Evolutionary conservation across 2,797 vertebrate genomes (phyloP).

Genomic region (Sebastolobus alascanus): DNA sequence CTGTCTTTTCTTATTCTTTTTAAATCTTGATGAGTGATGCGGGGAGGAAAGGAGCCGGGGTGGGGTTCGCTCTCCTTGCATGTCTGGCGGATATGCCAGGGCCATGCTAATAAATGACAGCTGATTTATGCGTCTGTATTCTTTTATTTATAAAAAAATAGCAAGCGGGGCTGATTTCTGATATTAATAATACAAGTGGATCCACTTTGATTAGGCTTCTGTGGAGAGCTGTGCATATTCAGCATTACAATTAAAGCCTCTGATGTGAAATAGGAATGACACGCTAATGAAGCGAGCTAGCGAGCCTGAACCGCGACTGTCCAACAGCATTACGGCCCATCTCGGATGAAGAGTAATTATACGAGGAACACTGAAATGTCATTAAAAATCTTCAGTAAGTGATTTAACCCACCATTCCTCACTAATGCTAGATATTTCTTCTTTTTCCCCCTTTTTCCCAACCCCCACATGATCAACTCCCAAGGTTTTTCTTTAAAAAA

Average conservation of each 20-base stretch:
- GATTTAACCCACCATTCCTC: slow-evolving; percentile 99
- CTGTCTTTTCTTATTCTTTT: slow-evolving; percentile 87
- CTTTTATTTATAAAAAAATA: slow-evolving; percentile 99
- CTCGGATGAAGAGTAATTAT: slow-evolving; percentile 99
- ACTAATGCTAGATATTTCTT: slow-evolving; percentile 88
- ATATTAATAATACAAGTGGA: slow-evolving; percentile 99
- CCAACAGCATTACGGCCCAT: slow-evolving; percentile 99
- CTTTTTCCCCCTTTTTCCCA: neutral
- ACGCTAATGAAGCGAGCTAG: slow-evolving; percentile 99
- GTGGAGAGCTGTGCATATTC: slow-evolving; percentile 99
- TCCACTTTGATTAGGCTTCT: slow-evolving; percentile 99
- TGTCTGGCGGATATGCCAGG: slow-evolving; percentile 99
- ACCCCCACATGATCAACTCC: slow-evolving; percentile 61
- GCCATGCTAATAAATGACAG: slow-evolving; percentile 99
- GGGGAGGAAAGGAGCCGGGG: slow-evolving; percentile 86
- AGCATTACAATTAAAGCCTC: slow-evolving; percentile 99
- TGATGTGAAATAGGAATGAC: slow-evolving; percentile 99
- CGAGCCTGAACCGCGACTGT: slow-evolving; percentile 99
- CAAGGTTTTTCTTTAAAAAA: slow-evolving; percentile 40
- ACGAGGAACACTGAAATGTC: slow-evolving; percentile 99
- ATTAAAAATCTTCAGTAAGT: slow-evolving; percentile 99
- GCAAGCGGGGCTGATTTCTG: slow-evolving; percentile 99
- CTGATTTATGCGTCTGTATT: slow-evolving; percentile 99
- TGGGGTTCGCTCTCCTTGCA: slow-evolving; percentile 86
- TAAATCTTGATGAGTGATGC: slow-evolving; percentile 98